Conservation (phyloP, 2,888 invertebrate species). For the Dasypogon diadema region DNA sequence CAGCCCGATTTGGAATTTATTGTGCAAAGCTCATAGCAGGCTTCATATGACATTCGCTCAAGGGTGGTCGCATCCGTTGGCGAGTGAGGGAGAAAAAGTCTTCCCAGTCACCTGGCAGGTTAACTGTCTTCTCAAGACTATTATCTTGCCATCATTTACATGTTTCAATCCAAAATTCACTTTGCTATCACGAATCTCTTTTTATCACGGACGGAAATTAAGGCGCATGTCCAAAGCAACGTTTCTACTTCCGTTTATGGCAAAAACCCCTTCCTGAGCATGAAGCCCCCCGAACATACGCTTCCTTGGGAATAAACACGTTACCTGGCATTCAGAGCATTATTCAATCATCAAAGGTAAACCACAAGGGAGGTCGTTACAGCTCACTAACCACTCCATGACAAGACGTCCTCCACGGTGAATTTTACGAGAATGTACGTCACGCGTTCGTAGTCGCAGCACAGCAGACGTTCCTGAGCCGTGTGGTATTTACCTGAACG, state of each 20-base stretch:
- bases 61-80: too few relatives aligned
- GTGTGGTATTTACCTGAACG: neutral
- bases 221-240: slow-evolving; percentile 22
- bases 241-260: slow-evolving; percentile 11
- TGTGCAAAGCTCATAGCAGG: too few relatives aligned
- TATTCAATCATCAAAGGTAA: slow-evolving; percentile 28
- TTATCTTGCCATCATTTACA: too few relatives aligned
- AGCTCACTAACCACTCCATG: slow-evolving; percentile 19
- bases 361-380: slow-evolving; percentile 25
- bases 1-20: too few relatives aligned
- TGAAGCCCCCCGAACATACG: neutral
- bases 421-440: slow-evolving; percentile 16
- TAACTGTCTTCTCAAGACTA: too few relatives aligned
- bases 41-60: too few relatives aligned
- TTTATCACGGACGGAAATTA: neutral
- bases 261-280: neutral
- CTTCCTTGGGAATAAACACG: slow-evolving; percentile 1
- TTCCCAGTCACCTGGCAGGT: too few relatives aligned
- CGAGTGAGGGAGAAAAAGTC: too few relatives aligned
- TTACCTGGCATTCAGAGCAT: neutral
- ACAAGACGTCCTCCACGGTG: neutral
- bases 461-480: neutral
- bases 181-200: neutral
- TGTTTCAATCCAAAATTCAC: neutral
- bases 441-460: slow-evolving; percentile 16